Evolutionary conservation across 2,888 invertebrate species (phyloP).

Genomic region (Gari tellinella): DNA sequence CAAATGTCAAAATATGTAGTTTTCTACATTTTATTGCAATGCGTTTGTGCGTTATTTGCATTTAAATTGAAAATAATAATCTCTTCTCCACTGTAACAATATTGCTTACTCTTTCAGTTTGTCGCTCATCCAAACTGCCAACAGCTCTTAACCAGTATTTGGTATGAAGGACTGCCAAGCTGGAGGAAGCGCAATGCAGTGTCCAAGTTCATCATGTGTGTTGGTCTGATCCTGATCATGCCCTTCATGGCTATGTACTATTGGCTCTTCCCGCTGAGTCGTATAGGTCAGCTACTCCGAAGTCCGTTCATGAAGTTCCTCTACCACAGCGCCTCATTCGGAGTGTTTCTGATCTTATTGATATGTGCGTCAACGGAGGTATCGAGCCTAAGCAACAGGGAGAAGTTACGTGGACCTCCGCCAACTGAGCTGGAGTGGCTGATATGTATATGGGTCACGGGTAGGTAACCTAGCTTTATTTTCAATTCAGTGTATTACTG

Average conservation of each 20-base stretch:
- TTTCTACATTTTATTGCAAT: too few relatives aligned
- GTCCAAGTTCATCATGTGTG: constrained; percentile 85
- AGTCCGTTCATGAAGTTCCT: constrained; percentile 87
- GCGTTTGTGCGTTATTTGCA: too few relatives aligned
- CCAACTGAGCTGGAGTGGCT: constrained; percentile 86
- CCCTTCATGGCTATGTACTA: constrained; percentile 86
- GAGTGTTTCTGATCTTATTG: constrained; percentile 86
- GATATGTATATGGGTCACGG: constrained; percentile 86
- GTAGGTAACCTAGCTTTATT: too few relatives aligned
- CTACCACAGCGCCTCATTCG: constrained; percentile 87
- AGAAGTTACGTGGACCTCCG: constrained; percentile 84
- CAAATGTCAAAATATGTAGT: too few relatives aligned
- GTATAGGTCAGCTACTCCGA: constrained; percentile 85
- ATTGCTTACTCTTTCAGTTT: constrained; percentile 84
- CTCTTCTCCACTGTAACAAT: too few relatives aligned
- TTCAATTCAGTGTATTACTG: too few relatives aligned
- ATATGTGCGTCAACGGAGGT: constrained; percentile 85
- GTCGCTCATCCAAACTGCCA: constrained; percentile 87
- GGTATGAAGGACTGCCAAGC: constrained; percentile 86
- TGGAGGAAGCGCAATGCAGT: constrained; percentile 85
- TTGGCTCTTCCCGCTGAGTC: constrained; percentile 85
- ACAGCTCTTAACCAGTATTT: constrained; percentile 86
- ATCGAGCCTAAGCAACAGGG: constrained; percentile 72
- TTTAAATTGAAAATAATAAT: too few relatives aligned
- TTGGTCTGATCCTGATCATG: constrained; percentile 84